Evolutionary conservation across 2,888 invertebrate genomes (phyloP).

Genomic region (Tipula helvola): DNA sequence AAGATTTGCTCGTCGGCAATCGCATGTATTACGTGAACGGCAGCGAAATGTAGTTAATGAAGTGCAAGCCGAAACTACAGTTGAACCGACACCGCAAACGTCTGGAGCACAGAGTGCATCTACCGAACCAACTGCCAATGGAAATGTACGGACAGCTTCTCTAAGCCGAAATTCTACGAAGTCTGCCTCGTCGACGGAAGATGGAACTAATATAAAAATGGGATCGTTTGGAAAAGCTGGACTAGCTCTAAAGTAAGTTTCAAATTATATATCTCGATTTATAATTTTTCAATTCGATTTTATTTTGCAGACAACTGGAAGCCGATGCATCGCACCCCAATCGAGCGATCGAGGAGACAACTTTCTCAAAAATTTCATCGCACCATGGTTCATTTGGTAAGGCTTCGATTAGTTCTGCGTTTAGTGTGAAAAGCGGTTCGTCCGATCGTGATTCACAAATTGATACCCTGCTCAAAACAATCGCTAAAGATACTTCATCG

Average conservation of each 20-base stretch:
- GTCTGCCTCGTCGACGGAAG: conserved; percentile 35
- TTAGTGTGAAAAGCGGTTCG: conserved; percentile 36
- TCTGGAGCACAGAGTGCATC: conserved; percentile 29
- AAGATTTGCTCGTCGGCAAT: conserved; percentile 85
- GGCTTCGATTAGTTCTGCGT: conserved; percentile 34
- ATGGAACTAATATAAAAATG: conserved; percentile 30
- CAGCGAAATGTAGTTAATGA: conserved; percentile 34
- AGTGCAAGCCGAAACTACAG: conserved; percentile 16
- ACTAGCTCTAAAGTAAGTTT: conserved; percentile 30
- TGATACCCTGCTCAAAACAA: conserved; percentile 64
- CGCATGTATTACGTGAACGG: conserved; percentile 71
- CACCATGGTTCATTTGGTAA: conserved; percentile 37
- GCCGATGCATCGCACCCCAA: conserved; percentile 26
- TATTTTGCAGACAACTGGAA: conserved; percentile 16
- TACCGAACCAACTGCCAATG: conserved; percentile 11
- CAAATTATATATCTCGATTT: background rate
- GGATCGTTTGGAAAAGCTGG: conserved; percentile 39
- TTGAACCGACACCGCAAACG: conserved; percentile 22
- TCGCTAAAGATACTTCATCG: conserved; percentile 53
- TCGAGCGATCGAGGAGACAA: conserved; percentile 36
- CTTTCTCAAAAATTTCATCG: conserved; percentile 28
- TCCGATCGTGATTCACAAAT: conserved; percentile 48
- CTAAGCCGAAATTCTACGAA: conserved; percentile 35
- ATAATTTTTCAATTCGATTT: background rate
- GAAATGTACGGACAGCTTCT: conserved; percentile 20